phyloP scores from a whole-genome alignment of 1,140 invertebrate genomes.

The Saccostrea cuccullata region DNA sequence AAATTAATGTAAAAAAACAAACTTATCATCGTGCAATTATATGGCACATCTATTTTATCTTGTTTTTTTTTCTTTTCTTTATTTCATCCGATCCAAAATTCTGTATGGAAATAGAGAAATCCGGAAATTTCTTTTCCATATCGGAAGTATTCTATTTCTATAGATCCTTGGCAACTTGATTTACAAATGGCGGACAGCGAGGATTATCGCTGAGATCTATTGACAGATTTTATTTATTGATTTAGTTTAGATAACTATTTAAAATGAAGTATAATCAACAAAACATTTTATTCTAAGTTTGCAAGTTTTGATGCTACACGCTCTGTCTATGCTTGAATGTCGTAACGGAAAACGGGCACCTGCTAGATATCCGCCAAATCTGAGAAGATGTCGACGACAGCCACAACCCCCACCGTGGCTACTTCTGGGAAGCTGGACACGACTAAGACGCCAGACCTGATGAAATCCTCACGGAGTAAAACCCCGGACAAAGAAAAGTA shows the following conservation, averaged over 20 bases:
- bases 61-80: too few species aligned
- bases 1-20: too few species aligned
- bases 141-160: not conserved
- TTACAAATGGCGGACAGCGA: slow-evolving; percentile 16
- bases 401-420: slow-evolving; percentile 17
- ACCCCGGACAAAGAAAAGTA: slow-evolving; percentile 40
- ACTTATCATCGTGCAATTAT: too few species aligned
- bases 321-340: not conserved
- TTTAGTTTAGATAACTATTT: not conserved
- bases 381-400: slow-evolving; percentile 15
- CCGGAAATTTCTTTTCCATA: not conserved
- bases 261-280: not conserved
- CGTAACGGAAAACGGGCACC: not conserved
- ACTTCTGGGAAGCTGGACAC: not conserved
- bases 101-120: not conserved
- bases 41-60: too few species aligned
- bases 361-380: not conserved
- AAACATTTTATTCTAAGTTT: not conserved
- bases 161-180: slow-evolving; percentile 29
- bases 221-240: not conserved
- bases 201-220: not conserved
- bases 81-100: too few species aligned
- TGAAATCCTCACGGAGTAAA: not conserved
- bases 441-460: slow-evolving; percentile 2
- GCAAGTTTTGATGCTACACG: not conserved